Percentiles rank a stretch among this genome's conserved stretches.
Conservation (phyloP, 2,113 vertebrate species). For the Steatornis caripensis region DNA sequence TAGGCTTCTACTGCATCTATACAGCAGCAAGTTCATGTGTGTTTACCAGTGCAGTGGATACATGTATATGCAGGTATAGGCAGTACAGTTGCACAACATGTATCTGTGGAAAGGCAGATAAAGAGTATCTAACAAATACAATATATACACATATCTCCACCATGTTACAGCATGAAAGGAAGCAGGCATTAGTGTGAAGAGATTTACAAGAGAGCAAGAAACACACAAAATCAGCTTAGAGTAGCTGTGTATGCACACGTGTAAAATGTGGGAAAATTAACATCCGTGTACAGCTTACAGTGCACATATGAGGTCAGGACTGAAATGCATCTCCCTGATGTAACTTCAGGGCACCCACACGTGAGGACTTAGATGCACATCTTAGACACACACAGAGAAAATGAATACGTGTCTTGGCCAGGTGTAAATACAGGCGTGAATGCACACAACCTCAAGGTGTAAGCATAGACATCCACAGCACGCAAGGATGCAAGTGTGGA, state of each 20-base stretch:
- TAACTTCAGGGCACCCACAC: not conserved
- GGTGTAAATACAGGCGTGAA: not conserved
- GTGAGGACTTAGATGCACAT: accelerated
- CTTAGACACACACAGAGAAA: not conserved
- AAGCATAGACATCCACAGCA: accelerated
- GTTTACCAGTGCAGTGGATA: not conserved
- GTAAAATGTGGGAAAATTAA: not conserved
- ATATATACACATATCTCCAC: not conserved
- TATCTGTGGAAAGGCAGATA: not conserved
- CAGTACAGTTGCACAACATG: not conserved
- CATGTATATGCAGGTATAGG: accelerated
- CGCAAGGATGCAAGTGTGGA: accelerated
- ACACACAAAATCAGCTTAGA: not conserved
- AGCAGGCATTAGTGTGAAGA: not conserved
- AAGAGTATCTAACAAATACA: not conserved
- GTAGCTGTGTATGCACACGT: accelerated
- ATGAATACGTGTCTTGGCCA: accelerated
- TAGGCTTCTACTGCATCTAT: not conserved
- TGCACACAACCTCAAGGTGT: accelerated
- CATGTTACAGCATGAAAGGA: not conserved
- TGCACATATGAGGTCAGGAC: not conserved
- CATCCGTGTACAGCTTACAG: not conserved
- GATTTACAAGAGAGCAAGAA: not conserved
- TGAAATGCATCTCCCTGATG: not conserved
- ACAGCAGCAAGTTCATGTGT: not conserved